Conservation (phyloP, 2,888 invertebrate genomes). For the Drosophila lutescens region DNA sequence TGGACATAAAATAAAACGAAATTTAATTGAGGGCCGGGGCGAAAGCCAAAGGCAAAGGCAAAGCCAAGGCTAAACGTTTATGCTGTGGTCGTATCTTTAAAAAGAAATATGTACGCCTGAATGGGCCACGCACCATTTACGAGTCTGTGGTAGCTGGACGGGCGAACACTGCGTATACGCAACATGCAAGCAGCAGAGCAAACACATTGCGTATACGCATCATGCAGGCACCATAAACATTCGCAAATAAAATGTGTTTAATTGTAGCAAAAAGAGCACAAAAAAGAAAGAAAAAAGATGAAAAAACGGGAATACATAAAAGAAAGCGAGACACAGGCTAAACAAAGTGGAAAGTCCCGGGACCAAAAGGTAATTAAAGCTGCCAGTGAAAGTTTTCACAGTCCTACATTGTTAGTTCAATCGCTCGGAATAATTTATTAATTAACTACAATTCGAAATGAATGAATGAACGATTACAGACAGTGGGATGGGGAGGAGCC, state of each 20-base stretch:
- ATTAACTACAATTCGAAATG: conserved; percentile 80
- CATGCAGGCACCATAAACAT: conserved; percentile 63
- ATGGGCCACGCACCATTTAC: conserved; percentile 57
- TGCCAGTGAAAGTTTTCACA: conserved; percentile 55
- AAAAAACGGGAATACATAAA: conserved; percentile 55
- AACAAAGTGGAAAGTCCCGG: conserved; percentile 6
- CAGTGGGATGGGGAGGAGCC: conserved; percentile 3
- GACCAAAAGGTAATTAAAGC: conserved; percentile 56
- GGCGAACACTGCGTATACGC: conserved; percentile 62
- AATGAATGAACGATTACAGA: conserved; percentile 75
- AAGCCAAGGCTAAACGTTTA: conserved; percentile 35
- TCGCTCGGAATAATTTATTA: conserved; percentile 79
- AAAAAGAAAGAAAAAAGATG: conserved; percentile 23
- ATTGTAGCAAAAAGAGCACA: conserved; percentile 53
- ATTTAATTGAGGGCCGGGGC: conserved; percentile 54
- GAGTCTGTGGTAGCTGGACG: conserved; percentile 37
- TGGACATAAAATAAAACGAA: conserved; percentile 63
- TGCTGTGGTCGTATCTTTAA: conserved; percentile 56
- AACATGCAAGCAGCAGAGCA: conserved; percentile 54
- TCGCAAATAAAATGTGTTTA: conserved; percentile 67
- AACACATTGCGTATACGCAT: conserved; percentile 70
- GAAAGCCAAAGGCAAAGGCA: conserved; percentile 1
- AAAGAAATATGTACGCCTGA: conserved; percentile 43
- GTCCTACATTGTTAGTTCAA: conserved; percentile 71
- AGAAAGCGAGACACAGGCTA: conserved; percentile 21